Evolutionary conservation across 2,113 vertebrate species (phyloP).

Genomic region (Planiliza haematocheilus): DNA sequence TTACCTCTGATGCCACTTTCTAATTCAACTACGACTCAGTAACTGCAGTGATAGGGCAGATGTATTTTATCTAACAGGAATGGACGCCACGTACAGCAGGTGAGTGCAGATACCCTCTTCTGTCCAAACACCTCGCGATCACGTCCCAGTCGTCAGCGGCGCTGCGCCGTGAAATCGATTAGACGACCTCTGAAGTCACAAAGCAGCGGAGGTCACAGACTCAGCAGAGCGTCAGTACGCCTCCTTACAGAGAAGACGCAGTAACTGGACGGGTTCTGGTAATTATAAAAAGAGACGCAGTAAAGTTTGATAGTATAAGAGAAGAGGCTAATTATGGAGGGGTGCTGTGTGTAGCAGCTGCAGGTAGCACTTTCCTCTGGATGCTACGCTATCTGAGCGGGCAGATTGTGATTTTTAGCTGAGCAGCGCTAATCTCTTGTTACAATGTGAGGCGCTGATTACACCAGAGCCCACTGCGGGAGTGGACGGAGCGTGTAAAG

Average conservation of each 20-base stretch:
- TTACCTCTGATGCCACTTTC: too few species aligned
- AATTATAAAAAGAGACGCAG: constrained; percentile 45
- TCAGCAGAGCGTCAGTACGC: constrained; percentile 22
- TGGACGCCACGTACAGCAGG: background rate
- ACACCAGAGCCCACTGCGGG: constrained; percentile 52
- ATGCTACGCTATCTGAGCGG: constrained; percentile 57
- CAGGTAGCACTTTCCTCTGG: constrained; percentile 59
- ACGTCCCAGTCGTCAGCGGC: too few species aligned
- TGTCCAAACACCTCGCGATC: too few species aligned
- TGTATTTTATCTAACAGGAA: too few species aligned
- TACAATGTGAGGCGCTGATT: constrained; percentile 66
- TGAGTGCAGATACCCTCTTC: background rate
- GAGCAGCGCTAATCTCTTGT: constrained; percentile 66
- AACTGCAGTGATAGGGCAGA: too few species aligned
- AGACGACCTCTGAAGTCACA: too few species aligned
- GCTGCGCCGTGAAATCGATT: too few species aligned
- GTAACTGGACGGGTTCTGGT: constrained; percentile 17
- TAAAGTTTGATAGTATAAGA: constrained; percentile 35
- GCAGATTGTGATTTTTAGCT: constrained; percentile 72
- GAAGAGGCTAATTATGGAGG: constrained; percentile 54
- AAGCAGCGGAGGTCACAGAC: too few species aligned
- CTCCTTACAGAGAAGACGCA: constrained; percentile 25
- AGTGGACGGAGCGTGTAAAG: constrained; percentile 19
- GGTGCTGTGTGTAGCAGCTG: constrained; percentile 3
- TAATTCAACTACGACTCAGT: too few species aligned